phyloP scores from a whole-genome alignment of 2,888 invertebrate species.

The Pediacus dermestoides region DNA sequence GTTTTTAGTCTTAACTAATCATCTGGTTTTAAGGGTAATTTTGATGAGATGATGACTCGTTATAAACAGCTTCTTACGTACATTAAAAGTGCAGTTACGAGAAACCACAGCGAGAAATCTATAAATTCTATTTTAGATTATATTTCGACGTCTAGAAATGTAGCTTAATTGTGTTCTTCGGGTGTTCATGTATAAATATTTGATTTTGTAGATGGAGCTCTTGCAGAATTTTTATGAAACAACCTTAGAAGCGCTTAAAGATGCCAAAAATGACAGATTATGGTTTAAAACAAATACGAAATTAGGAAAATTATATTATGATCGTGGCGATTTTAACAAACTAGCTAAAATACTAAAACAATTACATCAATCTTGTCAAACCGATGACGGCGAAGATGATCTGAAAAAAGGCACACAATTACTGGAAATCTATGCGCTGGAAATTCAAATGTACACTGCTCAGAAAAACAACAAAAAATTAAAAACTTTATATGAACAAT shows the following conservation, averaged over 20 bases:
- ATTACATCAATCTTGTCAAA: slow-evolving; percentile 95
- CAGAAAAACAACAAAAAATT: slow-evolving; percentile 99
- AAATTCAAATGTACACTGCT: slow-evolving; percentile 99
- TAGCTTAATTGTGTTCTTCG: slow-evolving; percentile 51
- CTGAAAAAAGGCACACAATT: slow-evolving; percentile 96
- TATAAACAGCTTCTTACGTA: slow-evolving; percentile 96
- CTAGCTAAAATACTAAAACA: slow-evolving; percentile 96
- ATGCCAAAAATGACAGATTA: slow-evolving; percentile 97
- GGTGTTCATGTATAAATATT: slow-evolving; percentile 7
- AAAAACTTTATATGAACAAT: slow-evolving; percentile 95
- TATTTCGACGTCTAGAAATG: slow-evolving; percentile 98
- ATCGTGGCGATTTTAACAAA: slow-evolving; percentile 90
- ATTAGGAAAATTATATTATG: slow-evolving; percentile 96
- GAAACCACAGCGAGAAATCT: slow-evolving; percentile 99
- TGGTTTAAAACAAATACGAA: slow-evolving; percentile 99
- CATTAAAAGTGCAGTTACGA: slow-evolving; percentile 97
- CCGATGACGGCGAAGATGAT: slow-evolving; percentile 97
- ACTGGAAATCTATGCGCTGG: slow-evolving; percentile 95
- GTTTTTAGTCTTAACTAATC: slow-evolving; percentile 2
- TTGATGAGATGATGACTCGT: slow-evolving; percentile 64
- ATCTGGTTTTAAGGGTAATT: slow-evolving; percentile 64
- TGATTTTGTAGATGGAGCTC: slow-evolving; percentile 76
- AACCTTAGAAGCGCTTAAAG: slow-evolving; percentile 87
- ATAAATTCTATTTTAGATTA: slow-evolving; percentile 99
- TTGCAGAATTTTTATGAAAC: slow-evolving; percentile 98